Percentiles rank a stretch among this genome's conserved stretches.
These are phyloP conservation scores for Pemphredon lugubris DNA, from an alignment of 2,888 invertebrate species.

Conservation along the genomic window DNA sequence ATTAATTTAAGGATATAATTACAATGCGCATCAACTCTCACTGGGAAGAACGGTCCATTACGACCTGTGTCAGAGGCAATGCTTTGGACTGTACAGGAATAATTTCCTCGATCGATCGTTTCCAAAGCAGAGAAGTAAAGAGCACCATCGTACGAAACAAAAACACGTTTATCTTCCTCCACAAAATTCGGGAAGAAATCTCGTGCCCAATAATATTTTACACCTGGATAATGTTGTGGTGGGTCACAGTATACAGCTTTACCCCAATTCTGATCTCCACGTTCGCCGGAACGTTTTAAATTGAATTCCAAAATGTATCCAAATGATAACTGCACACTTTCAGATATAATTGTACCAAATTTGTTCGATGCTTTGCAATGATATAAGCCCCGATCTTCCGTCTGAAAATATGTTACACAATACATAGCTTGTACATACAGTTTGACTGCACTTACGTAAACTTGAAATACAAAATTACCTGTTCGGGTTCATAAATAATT, in stretches of 20 bases:
- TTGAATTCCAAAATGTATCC: slow-evolving; percentile 95
- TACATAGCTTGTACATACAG: not conserved
- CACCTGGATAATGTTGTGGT: slow-evolving; percentile 94
- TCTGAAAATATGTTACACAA: slow-evolving; percentile 77
- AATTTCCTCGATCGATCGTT: slow-evolving; percentile 93
- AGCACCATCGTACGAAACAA: slow-evolving; percentile 96
- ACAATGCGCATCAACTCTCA: slow-evolving; percentile 92
- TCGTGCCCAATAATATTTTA: slow-evolving; percentile 95
- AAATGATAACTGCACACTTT: slow-evolving; percentile 93
- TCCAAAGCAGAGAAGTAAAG: slow-evolving; percentile 97
- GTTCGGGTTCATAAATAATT: slow-evolving; percentile 92
- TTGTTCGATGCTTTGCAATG: slow-evolving; percentile 95
- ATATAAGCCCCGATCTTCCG: slow-evolving; percentile 92
- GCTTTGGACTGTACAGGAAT: slow-evolving; percentile 95
- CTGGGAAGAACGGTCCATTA: slow-evolving; percentile 93
- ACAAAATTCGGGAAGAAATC: slow-evolving; percentile 95
- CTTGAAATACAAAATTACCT: slow-evolving; percentile 72
- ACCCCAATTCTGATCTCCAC: slow-evolving; percentile 95
- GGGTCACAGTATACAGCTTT: slow-evolving; percentile 96
- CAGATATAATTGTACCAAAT: slow-evolving; percentile 94
- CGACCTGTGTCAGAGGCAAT: slow-evolving; percentile 92
- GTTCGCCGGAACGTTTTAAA: slow-evolving; percentile 91
- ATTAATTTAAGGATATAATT: slow-evolving; percentile 72
- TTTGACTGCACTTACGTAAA: slow-evolving; percentile 2
- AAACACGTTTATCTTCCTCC: slow-evolving; percentile 94